phyloP scores from a whole-genome alignment of 1,140 invertebrate species.

The Antheraea mylitta region DNA sequence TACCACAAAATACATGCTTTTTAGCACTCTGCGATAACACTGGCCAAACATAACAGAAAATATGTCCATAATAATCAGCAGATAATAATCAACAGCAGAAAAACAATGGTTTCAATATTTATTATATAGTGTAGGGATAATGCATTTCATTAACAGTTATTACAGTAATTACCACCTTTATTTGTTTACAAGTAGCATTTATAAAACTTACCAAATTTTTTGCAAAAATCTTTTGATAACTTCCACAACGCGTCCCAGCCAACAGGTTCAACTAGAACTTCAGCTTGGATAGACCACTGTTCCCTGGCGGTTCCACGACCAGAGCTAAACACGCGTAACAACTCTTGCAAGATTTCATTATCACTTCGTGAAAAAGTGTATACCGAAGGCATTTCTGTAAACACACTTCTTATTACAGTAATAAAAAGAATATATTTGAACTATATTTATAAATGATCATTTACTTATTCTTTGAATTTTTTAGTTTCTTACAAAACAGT shows the following conservation, averaged over 20 bases:
- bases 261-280: constrained; percentile 61
- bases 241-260: constrained; percentile 72
- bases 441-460: background rate
- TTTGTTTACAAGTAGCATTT: no score
- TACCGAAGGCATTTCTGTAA: constrained; percentile 57
- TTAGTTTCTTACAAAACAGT: background rate
- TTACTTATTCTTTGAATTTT: background rate
- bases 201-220: constrained; percentile 61
- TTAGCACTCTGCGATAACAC: no score
- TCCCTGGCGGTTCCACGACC: constrained; percentile 53
- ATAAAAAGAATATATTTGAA: background rate
- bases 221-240: constrained; percentile 68
- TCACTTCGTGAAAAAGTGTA: constrained; percentile 59
- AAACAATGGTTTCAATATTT: no score
- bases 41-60: no score
- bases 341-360: constrained; percentile 56
- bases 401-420: constrained; percentile 1
- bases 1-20: no score
- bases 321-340: constrained; percentile 58
- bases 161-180: no score
- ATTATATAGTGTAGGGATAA: no score
- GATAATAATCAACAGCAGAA: no score
- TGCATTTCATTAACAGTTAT: no score
- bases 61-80: no score
- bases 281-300: constrained; percentile 62